Evolutionary conservation across 2,888 invertebrate species (phyloP).

Genomic region (Pimpla rufipes): DNA sequence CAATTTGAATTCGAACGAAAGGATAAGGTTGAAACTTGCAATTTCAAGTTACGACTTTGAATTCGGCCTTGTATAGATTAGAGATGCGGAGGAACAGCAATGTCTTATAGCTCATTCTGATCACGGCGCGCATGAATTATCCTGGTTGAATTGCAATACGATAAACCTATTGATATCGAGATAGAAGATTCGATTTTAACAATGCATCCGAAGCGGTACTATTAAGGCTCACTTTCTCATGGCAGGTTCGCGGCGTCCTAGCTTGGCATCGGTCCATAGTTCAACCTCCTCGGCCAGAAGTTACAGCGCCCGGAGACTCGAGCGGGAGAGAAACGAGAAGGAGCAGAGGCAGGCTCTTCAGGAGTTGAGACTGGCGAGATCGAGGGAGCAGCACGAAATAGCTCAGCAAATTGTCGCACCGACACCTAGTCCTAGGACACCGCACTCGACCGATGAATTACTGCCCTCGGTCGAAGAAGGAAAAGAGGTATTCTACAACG

Average conservation of each 20-base stretch:
- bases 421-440: constrained; percentile 92
- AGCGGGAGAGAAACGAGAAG: constrained; percentile 93
- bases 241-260: constrained; percentile 94
- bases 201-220: background rate
- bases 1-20: no score
- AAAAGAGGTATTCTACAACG: constrained; percentile 88
- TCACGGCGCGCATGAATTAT: constrained; percentile 59
- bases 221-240: constrained; percentile 49
- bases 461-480: constrained; percentile 93
- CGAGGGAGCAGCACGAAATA: constrained; percentile 87
- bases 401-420: constrained; percentile 84
- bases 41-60: no score
- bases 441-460: constrained; percentile 94
- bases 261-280: constrained; percentile 94
- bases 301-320: constrained; percentile 93
- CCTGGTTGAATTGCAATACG: constrained; percentile 47
- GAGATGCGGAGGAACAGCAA: constrained; percentile 31
- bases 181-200: constrained; percentile 8
- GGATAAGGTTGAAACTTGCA: no score
- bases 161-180: constrained; percentile 10
- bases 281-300: constrained; percentile 93
- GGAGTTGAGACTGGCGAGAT: constrained; percentile 89
- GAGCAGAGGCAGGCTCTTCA: constrained; percentile 92
- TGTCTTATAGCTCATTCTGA: constrained; percentile 18
- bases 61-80: background rate